Percentiles rank a stretch among this genome's conserved stretches.
These are phyloP conservation scores for Antitype chi DNA, from an alignment of 2,888 invertebrate species.

Conservation along the genomic window DNA sequence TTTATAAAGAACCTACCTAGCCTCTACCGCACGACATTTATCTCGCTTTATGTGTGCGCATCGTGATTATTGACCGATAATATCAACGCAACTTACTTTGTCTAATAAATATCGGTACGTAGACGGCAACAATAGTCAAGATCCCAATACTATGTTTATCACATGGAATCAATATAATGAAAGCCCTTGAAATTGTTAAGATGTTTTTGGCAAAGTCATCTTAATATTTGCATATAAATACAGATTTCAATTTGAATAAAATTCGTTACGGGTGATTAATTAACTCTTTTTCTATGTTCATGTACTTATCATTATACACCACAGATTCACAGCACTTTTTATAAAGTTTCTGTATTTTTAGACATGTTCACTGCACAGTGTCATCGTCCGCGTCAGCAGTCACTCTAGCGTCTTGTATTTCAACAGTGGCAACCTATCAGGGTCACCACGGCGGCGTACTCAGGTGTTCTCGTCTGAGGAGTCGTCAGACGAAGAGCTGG, in stretches of 20 bases:
- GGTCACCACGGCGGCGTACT: slow-evolving; percentile 89
- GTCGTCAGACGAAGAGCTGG: slow-evolving; percentile 91
- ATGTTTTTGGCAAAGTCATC: slow-evolving; percentile 35
- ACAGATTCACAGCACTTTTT: slow-evolving; percentile 81
- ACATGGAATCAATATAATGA: slow-evolving; percentile 35
- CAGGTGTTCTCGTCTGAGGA: slow-evolving; percentile 89
- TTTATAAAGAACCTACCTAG: slow-evolving; percentile 33
- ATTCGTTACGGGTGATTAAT: slow-evolving; percentile 33
- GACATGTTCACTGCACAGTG: slow-evolving; percentile 31
- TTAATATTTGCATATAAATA: slow-evolving; percentile 44
- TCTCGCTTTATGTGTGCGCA: slow-evolving; percentile 60
- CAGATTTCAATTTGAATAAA: slow-evolving; percentile 39
- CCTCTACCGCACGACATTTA: slow-evolving; percentile 40
- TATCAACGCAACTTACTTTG: slow-evolving; percentile 49
- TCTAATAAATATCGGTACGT: slow-evolving; percentile 15
- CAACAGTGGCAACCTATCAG: slow-evolving; percentile 88
- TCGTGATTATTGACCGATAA: slow-evolving; percentile 57
- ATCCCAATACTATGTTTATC: slow-evolving; percentile 48
- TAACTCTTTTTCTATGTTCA: slow-evolving; percentile 39
- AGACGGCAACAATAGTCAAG: slow-evolving; percentile 34
- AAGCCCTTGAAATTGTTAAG: slow-evolving; percentile 37
- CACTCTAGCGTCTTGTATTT: slow-evolving; percentile 86
- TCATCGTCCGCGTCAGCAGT: slow-evolving; percentile 48
- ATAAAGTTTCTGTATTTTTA: slow-evolving; percentile 61
- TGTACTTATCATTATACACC: slow-evolving; percentile 66